phyloP scores from a whole-genome alignment of 1,140 invertebrate genomes.

The Harlomillsia oculata region DNA sequence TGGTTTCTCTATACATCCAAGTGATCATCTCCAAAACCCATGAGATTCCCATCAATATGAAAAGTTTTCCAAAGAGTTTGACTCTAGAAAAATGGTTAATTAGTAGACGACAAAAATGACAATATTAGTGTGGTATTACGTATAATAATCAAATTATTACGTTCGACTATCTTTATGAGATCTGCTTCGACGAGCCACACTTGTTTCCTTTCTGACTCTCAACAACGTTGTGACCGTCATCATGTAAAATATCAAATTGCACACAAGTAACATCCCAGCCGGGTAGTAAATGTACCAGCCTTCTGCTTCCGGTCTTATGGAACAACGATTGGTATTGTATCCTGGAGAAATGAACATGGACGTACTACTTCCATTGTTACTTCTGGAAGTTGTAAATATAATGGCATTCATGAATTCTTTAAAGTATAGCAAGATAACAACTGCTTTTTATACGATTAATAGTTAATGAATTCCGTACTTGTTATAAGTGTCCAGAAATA shows the following conservation, averaged over 20 bases:
- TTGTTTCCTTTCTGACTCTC: conserved; percentile 12
- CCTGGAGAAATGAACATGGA: not conserved
- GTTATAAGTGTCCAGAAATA: conserved; percentile 5
- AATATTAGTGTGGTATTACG: not conserved
- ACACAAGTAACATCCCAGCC: conserved; percentile 9
- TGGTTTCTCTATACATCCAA: conserved; percentile 38
- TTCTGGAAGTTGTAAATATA: too few species aligned
- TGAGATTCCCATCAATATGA: conserved; percentile 38
- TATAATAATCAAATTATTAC: not conserved
- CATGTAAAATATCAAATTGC: conserved; percentile 16
- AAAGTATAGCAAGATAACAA: not conserved
- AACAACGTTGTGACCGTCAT: conserved; percentile 18
- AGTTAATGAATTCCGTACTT: not conserved
- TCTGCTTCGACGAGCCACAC: conserved; percentile 1
- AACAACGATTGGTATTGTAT: conserved; percentile 1
- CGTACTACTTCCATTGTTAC: conserved; percentile 1
- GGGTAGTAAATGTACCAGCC: conserved; percentile 20
- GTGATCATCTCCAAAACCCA: conserved; percentile 39
- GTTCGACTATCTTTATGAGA: not conserved
- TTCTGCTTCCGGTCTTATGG: conserved; percentile 2
- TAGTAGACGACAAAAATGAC: not conserved
- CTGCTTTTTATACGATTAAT: not conserved
- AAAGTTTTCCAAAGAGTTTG: conserved; percentile 37
- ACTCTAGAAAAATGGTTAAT: conserved; percentile 30
- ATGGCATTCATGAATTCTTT: not conserved